Evolutionary conservation across 2,113 vertebrate species (phyloP).

Genomic region (Triplophysa tibetana): DNA sequence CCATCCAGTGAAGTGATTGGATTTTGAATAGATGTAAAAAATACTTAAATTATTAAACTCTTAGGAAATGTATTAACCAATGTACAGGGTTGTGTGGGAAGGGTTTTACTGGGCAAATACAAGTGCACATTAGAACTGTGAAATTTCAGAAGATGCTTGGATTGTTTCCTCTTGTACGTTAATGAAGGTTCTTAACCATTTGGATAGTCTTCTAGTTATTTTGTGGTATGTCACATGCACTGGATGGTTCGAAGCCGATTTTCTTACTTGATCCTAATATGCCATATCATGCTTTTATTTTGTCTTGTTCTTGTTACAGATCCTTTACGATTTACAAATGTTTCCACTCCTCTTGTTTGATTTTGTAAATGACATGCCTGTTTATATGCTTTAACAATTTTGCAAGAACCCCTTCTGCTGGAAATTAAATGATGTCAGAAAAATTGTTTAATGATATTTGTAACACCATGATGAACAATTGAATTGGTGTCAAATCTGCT

Average conservation of each 20-base stretch:
- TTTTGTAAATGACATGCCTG: conserved; percentile 15
- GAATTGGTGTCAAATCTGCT: conserved; percentile 6
- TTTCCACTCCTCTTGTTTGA: conserved; percentile 10
- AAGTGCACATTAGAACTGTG: conserved; percentile 17
- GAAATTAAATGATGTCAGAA: conserved; percentile 26
- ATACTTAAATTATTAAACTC: neutral
- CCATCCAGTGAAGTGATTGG: neutral
- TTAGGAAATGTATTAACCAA: neutral
- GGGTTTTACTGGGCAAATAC: neutral
- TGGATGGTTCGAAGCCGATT: conserved; percentile 31
- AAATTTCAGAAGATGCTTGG: neutral
- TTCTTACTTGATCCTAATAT: conserved; percentile 20
- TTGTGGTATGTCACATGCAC: conserved; percentile 32
- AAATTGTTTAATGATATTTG: neutral
- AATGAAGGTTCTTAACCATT: conserved; percentile 6
- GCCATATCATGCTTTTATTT: conserved; percentile 28
- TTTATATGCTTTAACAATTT: conserved; percentile 24
- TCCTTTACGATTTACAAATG: conserved; percentile 7
- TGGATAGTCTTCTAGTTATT: conserved; percentile 3
- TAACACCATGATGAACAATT: neutral
- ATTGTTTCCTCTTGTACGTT: conserved; percentile 17
- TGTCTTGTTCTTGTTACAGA: neutral
- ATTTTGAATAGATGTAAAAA: neutral
- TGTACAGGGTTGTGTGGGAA: neutral
- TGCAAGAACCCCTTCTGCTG: conserved; percentile 9